Conservation (phyloP, 1,140 invertebrate species). For the Tetramorium simillimum region DNA sequence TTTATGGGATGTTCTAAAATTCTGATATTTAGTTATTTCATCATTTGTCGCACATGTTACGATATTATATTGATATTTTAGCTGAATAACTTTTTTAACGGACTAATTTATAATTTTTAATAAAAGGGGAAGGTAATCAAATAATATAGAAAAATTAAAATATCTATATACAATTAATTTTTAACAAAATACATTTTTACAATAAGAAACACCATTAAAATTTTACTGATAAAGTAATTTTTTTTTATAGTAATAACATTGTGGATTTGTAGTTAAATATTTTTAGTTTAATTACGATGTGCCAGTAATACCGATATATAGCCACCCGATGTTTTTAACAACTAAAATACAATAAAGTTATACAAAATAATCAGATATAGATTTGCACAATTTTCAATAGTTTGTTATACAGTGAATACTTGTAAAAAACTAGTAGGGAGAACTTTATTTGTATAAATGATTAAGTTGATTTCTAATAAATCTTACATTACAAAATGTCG, state of each 20-base stretch:
- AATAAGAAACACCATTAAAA: too few relatives aligned
- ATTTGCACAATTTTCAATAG: neutral
- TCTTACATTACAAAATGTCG: constrained; percentile 17
- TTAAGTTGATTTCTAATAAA: neutral
- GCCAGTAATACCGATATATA: constrained; percentile 54
- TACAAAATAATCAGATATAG: neutral
- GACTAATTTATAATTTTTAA: too few relatives aligned
- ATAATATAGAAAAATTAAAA: too few relatives aligned
- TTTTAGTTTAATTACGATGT: neutral
- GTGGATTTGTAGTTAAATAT: neutral
- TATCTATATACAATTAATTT: too few relatives aligned
- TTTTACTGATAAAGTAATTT: neutral
- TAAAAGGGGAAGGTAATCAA: too few relatives aligned
- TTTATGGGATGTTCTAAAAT: too few relatives aligned
- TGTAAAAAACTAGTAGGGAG: neutral
- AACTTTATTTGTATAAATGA: neutral
- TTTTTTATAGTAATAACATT: neutral
- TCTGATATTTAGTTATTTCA: too few relatives aligned
- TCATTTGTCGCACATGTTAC: too few relatives aligned
- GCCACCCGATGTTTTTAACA: constrained; percentile 43
- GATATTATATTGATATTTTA: too few relatives aligned
- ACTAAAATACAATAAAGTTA: constrained; percentile 22
- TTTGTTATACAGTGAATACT: neutral
- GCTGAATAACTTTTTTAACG: too few relatives aligned
- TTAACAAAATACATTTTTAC: too few relatives aligned